These are phyloP conservation scores for Anolis sagrei DNA, from an alignment of 2,113 vertebrate genomes.

Conservation along the genomic window DNA sequence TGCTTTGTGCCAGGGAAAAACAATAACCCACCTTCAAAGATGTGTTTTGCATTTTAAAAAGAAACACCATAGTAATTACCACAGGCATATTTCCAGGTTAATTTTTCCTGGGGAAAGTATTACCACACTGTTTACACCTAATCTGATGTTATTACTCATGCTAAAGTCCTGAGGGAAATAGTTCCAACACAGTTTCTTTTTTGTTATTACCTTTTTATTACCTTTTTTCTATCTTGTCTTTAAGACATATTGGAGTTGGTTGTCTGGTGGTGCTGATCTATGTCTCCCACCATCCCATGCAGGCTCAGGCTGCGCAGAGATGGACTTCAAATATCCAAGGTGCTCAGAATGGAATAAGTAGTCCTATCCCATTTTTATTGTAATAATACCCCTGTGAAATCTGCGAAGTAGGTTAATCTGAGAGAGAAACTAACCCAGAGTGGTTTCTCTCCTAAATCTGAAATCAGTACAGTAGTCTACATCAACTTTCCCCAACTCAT, in stretches of 20 bases:
- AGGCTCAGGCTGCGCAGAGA: neutral
- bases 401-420: neutral
- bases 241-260: neutral
- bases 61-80: slow-evolving; percentile 2
- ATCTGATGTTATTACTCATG: neutral
- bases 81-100: neutral
- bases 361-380: neutral
- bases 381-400: neutral
- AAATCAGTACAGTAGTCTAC: neutral
- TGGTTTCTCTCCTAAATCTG: neutral
- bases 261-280: neutral
- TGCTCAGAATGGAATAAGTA: neutral
- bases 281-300: neutral
- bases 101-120: neutral
- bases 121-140: neutral
- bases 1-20: neutral
- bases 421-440: neutral
- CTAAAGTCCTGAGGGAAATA: neutral
- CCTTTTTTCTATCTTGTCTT: neutral
- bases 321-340: neutral
- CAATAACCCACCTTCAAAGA: neutral
- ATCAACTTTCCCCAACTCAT: neutral
- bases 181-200: neutral
- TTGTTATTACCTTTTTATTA: neutral
- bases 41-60: neutral